Percentiles rank a stretch among this genome's conserved stretches.
Conservation (phyloP, 2,888 invertebrate genomes). For the Himalopsyche japonica region DNA sequence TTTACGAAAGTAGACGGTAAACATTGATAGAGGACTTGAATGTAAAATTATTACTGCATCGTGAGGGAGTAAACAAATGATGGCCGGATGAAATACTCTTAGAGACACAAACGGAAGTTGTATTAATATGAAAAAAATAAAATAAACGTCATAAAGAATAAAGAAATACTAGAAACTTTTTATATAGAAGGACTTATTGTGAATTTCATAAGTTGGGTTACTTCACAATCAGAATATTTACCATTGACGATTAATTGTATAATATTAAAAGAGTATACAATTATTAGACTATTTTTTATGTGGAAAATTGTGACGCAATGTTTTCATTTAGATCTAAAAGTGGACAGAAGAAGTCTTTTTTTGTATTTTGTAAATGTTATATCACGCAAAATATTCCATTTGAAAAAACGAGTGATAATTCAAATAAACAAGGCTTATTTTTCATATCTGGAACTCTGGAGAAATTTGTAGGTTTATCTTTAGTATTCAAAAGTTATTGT, state of each 20-base stretch:
- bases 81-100: neutral
- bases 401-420: too few relatives aligned
- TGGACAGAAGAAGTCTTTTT: too few relatives aligned
- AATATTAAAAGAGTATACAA: too few relatives aligned
- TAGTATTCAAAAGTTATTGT: too few relatives aligned
- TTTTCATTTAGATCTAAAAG: too few relatives aligned
- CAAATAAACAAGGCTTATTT: too few relatives aligned
- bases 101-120: neutral
- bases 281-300: too few relatives aligned
- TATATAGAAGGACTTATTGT: neutral
- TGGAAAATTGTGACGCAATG: too few relatives aligned
- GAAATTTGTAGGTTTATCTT: too few relatives aligned
- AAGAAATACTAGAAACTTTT: neutral
- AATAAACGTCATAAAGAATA: neutral
- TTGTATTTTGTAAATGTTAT: too few relatives aligned
- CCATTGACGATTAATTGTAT: neutral
- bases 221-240: neutral
- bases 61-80: neutral
- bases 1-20: conserved; percentile 20
- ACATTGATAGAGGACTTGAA: conserved; percentile 28
- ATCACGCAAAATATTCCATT: too few relatives aligned
- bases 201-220: neutral
- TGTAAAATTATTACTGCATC: conserved; percentile 14
- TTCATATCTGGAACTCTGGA: too few relatives aligned
- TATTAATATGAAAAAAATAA: neutral